Evolutionary conservation across 2,797 vertebrate genomes (phyloP), one percentile per base, ranked within the genome.

Genomic region (Vipera ursinii): DNA sequence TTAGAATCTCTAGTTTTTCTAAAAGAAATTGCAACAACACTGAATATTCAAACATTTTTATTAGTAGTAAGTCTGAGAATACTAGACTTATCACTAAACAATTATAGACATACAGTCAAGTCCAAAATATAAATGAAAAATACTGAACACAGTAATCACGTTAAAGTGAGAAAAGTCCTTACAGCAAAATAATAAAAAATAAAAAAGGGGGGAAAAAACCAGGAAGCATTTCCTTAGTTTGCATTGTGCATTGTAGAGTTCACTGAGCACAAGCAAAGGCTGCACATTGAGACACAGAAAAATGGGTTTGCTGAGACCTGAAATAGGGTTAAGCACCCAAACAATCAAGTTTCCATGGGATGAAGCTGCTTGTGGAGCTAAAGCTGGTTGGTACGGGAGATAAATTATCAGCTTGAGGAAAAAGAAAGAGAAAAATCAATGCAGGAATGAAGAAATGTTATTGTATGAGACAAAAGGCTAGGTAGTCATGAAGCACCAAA

Each of bases 351-450:
- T 88, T 89, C 59, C 20, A 87, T 1, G 86, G 15, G 60, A 24
- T 85, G 4, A 89, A 73, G 65, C n/a, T 73, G 65, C 14, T 73
- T 38, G 65, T 73, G n/a, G n/a, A 38, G 26, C 55, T 69, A 86
- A 10, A 93, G 89, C 65, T 86, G 61, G 61, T 56, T 91, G 63
- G n/a, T 90, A 87, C 5, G 20, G 88, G 38, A 17, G 69, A 65
- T 7, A 87, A 73, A 90, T 69, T 89, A 87, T 55, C 51, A 88
- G 55, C n/a, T 88, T 91, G 56, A 87, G 78, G 38, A 73, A 85
- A 88, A 59, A 91, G 90, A 86, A 65, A 91, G 51, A 87, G 93
- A 85, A 53, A 57, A 93, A 93, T 85, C 92, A 91, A 86, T 91
- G 78, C 24, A 85, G 78, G 56, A 26, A 53, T 86, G 55, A 91